Evolutionary conservation across 2,113 vertebrate genomes (phyloP).

Genomic region (Menura novaehollandiae): DNA sequence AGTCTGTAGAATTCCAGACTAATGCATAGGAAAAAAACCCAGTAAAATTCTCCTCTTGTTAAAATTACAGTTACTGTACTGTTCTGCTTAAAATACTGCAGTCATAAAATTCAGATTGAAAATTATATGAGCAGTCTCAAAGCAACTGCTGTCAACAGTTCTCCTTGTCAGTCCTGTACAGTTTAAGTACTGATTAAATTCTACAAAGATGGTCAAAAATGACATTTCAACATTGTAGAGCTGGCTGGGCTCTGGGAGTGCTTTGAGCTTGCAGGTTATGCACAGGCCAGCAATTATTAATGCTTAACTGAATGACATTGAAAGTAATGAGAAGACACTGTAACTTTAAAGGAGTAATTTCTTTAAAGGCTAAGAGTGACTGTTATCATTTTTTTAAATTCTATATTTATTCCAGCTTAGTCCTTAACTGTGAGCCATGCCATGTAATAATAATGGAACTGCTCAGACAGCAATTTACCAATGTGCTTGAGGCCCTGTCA

Average conservation of each 20-base stretch:
- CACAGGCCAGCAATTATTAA: slow-evolving; percentile 25
- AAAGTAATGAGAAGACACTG: neutral
- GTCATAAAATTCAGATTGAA: slow-evolving; percentile 3
- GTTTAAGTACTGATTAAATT: neutral
- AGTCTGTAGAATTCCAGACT: neutral
- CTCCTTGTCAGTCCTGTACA: neutral
- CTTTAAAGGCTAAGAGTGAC: slow-evolving; percentile 5
- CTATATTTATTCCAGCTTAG: slow-evolving; percentile 23
- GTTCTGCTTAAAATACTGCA: slow-evolving; percentile 7
- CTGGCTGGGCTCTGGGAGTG: slow-evolving; percentile 14
- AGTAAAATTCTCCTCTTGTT: slow-evolving; percentile 28
- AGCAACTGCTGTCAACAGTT: neutral
- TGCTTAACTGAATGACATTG: neutral
- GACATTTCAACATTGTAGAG: neutral
- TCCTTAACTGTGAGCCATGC: neutral
- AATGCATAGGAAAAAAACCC: neutral
- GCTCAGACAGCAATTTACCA: slow-evolving; percentile 16
- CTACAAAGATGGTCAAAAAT: slow-evolving; percentile 26
- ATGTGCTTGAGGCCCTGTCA: slow-evolving; percentile 31
- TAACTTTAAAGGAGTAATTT: slow-evolving; percentile 43
- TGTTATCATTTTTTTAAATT: neutral
- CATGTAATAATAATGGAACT: neutral
- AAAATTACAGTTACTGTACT: slow-evolving; percentile 4
- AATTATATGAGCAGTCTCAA: slow-evolving; percentile 3
- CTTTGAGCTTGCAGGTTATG: slow-evolving; percentile 43